Base-by-base conservation (phyloP, 2,888 invertebrate genomes). In the Papilio protenor region DNA sequence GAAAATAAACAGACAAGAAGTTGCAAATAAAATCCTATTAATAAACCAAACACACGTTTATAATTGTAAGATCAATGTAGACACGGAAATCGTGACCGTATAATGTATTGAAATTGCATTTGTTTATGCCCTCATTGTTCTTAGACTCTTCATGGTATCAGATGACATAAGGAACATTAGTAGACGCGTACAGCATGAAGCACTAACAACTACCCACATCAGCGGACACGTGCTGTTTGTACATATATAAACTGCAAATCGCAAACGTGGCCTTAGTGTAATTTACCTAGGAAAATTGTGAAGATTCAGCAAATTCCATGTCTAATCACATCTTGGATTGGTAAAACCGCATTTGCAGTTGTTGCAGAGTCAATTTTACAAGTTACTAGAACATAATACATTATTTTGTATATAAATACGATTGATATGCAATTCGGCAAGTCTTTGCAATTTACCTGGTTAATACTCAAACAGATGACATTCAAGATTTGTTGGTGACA, bases 201-300 rank as follows among this genome's bases (percentile, higher is more conserved):
- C 73, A 73, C 70, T 61, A 79, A 76, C 80, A 79, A 77, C 80
- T 79, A 82, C 82, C 79, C 81, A 74, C 76, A 75, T 71, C 78
- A 69, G 61, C 59, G 47, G 75, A 78, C 84, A 86, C 86, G 85
- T 86, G 85, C 83, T 83, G 83, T 85, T 83, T 83, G 87, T 85
- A 87, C 85, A 23, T 23, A 61, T 27, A 16, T 61, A 27, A 27
- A 27, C 61, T 2, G 61, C 0, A 61, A 61, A 61, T 61, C 16
- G 4, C 27, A 16, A 61, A 61, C 23, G 4, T 5, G 6, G 61
- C 4, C 23, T 14, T 0, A 3, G 27, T 27, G 61, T 16, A 27
- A 27, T 27, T 61, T 61, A 16, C 16, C 61, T 27, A 61, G 40
- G 40, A 3, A 40, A 40, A 40, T 40, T 40, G 6, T 18, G 6